These are phyloP conservation scores for Cossypha niveicapilla DNA, from an alignment of 2,797 vertebrate species.

Conservation along the genomic window DNA sequence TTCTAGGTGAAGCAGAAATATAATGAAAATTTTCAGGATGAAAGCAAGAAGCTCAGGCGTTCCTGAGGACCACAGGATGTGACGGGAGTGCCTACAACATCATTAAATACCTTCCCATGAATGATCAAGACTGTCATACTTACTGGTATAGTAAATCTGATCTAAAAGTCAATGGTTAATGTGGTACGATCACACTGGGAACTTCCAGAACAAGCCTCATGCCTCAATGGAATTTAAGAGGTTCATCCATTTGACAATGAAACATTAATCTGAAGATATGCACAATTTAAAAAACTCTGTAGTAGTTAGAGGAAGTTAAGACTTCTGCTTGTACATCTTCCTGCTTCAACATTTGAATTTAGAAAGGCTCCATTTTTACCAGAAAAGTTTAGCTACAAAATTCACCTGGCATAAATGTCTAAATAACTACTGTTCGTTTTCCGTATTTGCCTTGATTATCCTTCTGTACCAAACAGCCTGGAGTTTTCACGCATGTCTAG, in stretches of 20 bases:
- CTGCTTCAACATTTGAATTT: slow-evolving; percentile 50
- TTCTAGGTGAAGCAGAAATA: background rate
- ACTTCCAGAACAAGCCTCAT: slow-evolving; percentile 18
- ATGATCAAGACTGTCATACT: background rate
- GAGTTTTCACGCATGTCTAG: background rate
- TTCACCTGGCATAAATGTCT: background rate
- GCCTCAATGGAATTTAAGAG: slow-evolving; percentile 5
- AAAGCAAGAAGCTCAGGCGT: background rate
- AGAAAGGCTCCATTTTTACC: slow-evolving; percentile 2
- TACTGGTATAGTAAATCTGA: slow-evolving; percentile 1
- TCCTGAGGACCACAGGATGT: background rate
- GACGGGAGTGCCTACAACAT: background rate
- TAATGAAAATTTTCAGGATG: slow-evolving; percentile 12
- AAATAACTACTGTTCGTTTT: background rate
- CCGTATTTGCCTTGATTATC: background rate
- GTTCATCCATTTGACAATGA: background rate
- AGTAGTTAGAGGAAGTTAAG: slow-evolving; percentile 36
- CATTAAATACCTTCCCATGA: background rate
- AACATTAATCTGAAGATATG: background rate
- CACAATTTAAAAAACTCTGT: background rate
- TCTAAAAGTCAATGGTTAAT: background rate
- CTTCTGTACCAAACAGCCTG: background rate
- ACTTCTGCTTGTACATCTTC: slow-evolving; percentile 55
- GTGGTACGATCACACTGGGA: background rate
- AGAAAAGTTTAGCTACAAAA: background rate